These are phyloP conservation scores for Gyrodactylus bullatarudis DNA, from an alignment of 1,140 invertebrate genomes.

Conservation along the genomic window DNA sequence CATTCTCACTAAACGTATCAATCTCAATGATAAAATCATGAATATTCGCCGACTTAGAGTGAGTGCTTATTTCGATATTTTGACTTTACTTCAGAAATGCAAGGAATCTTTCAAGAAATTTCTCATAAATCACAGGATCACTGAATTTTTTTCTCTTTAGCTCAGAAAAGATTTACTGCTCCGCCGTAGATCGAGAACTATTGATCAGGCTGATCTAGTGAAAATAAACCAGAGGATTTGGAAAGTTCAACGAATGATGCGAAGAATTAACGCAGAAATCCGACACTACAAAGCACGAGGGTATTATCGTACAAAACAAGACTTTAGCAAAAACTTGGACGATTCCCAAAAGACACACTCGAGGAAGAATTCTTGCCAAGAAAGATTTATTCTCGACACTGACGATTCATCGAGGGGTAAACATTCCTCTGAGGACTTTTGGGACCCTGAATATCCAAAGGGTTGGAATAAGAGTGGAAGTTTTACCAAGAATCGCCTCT, in stretches of 20 bases:
- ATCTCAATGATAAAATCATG: background rate
- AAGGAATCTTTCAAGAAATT: background rate
- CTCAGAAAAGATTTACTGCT: background rate
- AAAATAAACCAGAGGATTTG: background rate
- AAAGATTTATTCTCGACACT: background rate
- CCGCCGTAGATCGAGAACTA: background rate
- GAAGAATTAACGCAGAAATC: background rate
- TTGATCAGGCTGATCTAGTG: background rate
- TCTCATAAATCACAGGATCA: background rate
- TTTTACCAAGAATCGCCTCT: background rate
- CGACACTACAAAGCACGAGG: background rate
- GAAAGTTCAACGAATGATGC: background rate
- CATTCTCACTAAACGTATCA: background rate
- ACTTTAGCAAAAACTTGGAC: background rate
- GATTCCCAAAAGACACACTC: background rate
- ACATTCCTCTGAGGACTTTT: background rate
- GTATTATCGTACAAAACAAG: background rate
- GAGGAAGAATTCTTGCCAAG: too few species aligned
- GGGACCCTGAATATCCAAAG: background rate
- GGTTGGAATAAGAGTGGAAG: background rate
- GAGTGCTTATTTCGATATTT: too few species aligned
- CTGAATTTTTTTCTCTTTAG: background rate
- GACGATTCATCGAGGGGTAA: background rate
- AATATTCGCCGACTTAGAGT: background rate
- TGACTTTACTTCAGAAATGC: too few species aligned